Conservation (phyloP, 2,888 invertebrate species). For the Pyrochroa serraticornis region DNA sequence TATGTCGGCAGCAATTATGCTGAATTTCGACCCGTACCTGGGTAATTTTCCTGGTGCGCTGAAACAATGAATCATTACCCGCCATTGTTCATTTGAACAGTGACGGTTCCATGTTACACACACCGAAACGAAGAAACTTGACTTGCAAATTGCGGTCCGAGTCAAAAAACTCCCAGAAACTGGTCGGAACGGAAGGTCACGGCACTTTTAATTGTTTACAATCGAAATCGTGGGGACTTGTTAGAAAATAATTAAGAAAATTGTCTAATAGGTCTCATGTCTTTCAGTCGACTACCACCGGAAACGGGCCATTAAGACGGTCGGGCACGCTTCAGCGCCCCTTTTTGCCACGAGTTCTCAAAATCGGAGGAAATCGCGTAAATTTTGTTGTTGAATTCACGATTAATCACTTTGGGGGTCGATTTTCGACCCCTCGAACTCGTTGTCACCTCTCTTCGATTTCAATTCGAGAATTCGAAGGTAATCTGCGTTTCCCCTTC, state of each 20-base stretch:
- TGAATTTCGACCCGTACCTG: not conserved
- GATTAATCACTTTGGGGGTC: too few species aligned
- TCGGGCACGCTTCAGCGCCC: conserved; percentile 26
- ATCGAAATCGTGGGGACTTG: conserved; percentile 8
- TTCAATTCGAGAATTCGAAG: too few species aligned
- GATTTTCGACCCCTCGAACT: too few species aligned
- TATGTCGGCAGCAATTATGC: too few species aligned
- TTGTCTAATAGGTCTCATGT: conserved; percentile 12
- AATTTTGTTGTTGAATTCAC: too few species aligned
- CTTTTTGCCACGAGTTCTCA: conserved; percentile 17
- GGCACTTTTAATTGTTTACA: conserved; percentile 16
- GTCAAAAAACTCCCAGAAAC: conserved; percentile 21
- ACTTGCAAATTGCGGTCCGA: conserved; percentile 20
- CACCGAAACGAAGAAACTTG: conserved; percentile 10
- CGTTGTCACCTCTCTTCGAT: too few species aligned
- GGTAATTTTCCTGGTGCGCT: not conserved
- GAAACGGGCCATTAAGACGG: conserved; percentile 22
- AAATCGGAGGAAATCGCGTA: not conserved
- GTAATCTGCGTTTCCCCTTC: conserved; percentile 22
- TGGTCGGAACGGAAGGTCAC: conserved; percentile 16
- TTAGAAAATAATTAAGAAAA: conserved; percentile 20
- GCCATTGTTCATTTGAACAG: conserved; percentile 10
- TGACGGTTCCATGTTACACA: too few species aligned
- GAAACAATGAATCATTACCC: conserved; percentile 23
- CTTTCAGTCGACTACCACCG: conserved; percentile 3